Evolutionary conservation across 53 echinoderm and acorn worm species (phyloP), one percentile per base, ranked within the genome.

Genomic region (Zoroaster sp.): DNA sequence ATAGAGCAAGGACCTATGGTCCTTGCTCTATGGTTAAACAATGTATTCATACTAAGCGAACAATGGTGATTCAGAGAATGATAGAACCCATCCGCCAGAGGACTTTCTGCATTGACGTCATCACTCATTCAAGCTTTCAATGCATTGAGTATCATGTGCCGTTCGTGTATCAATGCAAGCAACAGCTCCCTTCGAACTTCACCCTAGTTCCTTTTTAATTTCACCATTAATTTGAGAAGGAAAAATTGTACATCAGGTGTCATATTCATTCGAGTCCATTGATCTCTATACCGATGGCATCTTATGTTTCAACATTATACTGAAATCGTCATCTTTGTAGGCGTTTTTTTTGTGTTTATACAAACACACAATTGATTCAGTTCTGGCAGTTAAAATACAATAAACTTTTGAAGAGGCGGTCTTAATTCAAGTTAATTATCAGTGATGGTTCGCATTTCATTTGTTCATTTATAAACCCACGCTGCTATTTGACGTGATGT

Each of bases 51-150:
- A 8, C 28, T 59, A 69, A 76, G 31, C 76, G 17, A 49, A 76
- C 76, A 76, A 76, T 76, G 76, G 49, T n/a, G 76, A 76, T 76
- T 76, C 76, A 28, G 5, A 33, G 76, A 76, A 76, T 30, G 76
- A 76, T 76, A 49, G 47, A 4, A 76, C 15, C 30, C 33, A 28
- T 59, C 1, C 63, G 63, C 63, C 63, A 1, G 25, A 59, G 63
- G 63, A 9, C 0, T 25, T 28, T 25, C 28, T 10, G 15, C 63
- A 28, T 59, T 59, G 63, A 59, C 63, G 63, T 59, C 63, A 59
- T 59, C 63, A 28, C 63, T 28, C 63, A 25, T 59, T 59, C 28
- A 59, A 1, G 63, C 28, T 28, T 59, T 59, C 21, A 1, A 28
- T 59, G 63, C 21, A 59, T 2, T 11, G 28, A 28, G 63, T 59